Base-by-base conservation (phyloP, 2,113 vertebrate genomes). In the Eonycteris spelaea region DNA sequence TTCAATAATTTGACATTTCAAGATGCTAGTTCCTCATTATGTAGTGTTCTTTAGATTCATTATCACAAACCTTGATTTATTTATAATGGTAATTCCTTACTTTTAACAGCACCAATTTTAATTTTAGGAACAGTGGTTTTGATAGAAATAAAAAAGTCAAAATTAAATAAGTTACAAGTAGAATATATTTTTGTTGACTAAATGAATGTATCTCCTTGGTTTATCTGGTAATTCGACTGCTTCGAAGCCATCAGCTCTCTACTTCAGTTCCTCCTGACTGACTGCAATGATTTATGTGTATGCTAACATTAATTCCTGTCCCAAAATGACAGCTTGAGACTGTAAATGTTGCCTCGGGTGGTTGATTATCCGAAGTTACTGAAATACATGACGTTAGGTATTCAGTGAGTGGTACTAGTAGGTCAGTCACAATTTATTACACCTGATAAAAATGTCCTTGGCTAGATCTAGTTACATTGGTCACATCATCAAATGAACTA, bases 381-480 rank as follows among this genome's bases (percentile, higher is more conserved):
- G 59, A 97, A 94, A 97, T 95, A 85, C 45, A 86, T 59, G 80
- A 92, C 94, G 68, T 80, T 68, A 89, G 51, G 51, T 90, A 92
- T 61, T 79, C 92, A 80, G 16, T 79, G 68, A 24, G 51, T 57
- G 71, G 61, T 68, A 93, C 26, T 30, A 86, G 43, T 26, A 93
- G 95, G 68, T 90, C 92, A 95, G 91, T 90, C 28, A 45, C n/a
- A 95, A 93, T 90, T 73, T 63, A 7, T 97, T 86, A 97, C n/a
- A 57, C 16, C n/a, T 53, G 26, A 90, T 80, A 93, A 71, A 90
- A 74, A 12, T 94, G 57, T 59, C 45, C 74, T 90, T 93, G 90
- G 13, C 15, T 61, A 1, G 4, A 83, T 77, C 8, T 63, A 8
- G 3, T 78, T 95, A 63, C 43, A 30, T 48, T 68, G 90, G 61